Evolutionary conservation across 1,140 invertebrate genomes (phyloP).

Genomic region (Cylas formicarius): DNA sequence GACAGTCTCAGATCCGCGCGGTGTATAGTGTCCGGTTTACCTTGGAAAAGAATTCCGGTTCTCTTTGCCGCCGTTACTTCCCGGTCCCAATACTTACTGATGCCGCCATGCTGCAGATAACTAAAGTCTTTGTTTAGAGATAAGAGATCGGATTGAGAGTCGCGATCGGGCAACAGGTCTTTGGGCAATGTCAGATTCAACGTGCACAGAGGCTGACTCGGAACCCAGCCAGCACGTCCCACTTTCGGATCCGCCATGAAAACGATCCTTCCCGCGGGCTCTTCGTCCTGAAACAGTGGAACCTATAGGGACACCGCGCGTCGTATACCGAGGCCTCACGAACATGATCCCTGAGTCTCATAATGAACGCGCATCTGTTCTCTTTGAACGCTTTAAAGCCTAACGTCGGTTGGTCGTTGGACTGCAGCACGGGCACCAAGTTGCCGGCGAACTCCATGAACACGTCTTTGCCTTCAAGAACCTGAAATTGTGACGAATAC

Average conservation of each 20-base stretch:
- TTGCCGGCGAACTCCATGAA: constrained; percentile 96
- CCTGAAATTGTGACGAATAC: constrained; percentile 42
- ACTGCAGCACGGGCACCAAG: constrained; percentile 87
- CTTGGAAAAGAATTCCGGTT: constrained; percentile 20
- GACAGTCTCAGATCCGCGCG: constrained; percentile 68
- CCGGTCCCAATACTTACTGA: constrained; percentile 43
- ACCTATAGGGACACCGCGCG: neutral
- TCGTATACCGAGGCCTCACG: constrained; percentile 10
- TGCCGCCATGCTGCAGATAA: constrained; percentile 51
- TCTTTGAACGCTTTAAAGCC: constrained; percentile 89
- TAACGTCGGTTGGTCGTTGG: constrained; percentile 81
- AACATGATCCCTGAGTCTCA: constrained; percentile 72
- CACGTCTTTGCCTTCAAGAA: constrained; percentile 80
- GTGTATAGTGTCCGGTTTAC: constrained; percentile 61
- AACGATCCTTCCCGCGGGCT: constrained; percentile 77
- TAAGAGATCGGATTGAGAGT: constrained; percentile 65
- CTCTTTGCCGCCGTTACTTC: neutral
- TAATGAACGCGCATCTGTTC: constrained; percentile 85
- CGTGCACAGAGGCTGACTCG: constrained; percentile 84
- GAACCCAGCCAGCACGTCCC: constrained; percentile 64
- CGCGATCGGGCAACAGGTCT: constrained; percentile 60
- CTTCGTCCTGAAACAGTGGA: constrained; percentile 51
- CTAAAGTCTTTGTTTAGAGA: constrained; percentile 60
- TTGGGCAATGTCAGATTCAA: constrained; percentile 81
- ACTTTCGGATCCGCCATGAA: constrained; percentile 93